Evolutionary conservation across 2,797 vertebrate genomes (phyloP).

Genomic region (Delichon dasypus): DNA sequence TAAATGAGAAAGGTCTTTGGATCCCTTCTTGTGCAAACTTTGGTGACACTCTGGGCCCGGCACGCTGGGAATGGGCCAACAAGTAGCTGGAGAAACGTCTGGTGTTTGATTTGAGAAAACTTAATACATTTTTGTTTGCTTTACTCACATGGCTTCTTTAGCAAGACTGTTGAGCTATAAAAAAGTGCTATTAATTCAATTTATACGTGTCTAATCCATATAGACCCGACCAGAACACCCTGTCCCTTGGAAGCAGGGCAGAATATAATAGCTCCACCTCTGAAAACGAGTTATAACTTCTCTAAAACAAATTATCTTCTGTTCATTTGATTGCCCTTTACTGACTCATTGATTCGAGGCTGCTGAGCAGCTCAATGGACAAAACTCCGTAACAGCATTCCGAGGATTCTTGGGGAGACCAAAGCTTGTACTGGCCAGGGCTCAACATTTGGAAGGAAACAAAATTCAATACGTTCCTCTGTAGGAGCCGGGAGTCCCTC

Average conservation of each 20-base stretch:
- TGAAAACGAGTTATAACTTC: neutral
- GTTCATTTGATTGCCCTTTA: neutral
- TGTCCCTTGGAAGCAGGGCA: neutral
- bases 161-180: neutral
- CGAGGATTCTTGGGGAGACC: slow-evolving; percentile 56
- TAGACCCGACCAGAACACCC: neutral
- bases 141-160: neutral
- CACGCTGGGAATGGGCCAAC: neutral
- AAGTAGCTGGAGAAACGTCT: neutral
- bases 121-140: slow-evolving; percentile 3
- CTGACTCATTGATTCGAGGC: slow-evolving; percentile 10
- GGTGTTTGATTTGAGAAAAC: slow-evolving; percentile 1
- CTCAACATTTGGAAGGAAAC: slow-evolving; percentile 36
- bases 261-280: neutral
- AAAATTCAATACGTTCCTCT: slow-evolving; percentile 46
- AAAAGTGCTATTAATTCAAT: neutral
- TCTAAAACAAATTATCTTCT: slow-evolving; percentile 40
- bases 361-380: neutral
- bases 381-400: slow-evolving; percentile 30
- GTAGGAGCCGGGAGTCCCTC: neutral
- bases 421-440: slow-evolving; percentile 60
- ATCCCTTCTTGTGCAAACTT: neutral
- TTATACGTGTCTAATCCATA: neutral
- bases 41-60: neutral
- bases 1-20: neutral